A percentile compares a stretch with the other conserved stretches of the same genome.
Conservation (phyloP, 2,797 vertebrate species). For the Apodemus agrarius region DNA sequence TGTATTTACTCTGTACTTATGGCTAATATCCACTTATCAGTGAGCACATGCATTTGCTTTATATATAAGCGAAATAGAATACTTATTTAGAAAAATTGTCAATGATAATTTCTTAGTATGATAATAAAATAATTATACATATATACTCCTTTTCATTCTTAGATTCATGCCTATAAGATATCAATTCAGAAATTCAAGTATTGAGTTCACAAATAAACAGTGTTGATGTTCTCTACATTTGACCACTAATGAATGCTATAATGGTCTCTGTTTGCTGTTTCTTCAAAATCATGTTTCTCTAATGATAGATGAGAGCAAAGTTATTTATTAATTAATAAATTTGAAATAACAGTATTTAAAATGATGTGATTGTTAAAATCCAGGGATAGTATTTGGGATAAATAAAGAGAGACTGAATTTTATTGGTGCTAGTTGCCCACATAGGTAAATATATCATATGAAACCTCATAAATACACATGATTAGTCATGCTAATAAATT, state of each 20-base stretch:
- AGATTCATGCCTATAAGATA: not conserved
- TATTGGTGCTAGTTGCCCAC: not conserved
- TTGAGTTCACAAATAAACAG: not conserved
- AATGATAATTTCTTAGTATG: conserved; percentile 19
- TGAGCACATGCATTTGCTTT: not conserved
- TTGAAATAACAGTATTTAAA: not conserved
- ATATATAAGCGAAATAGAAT: conserved; percentile 7
- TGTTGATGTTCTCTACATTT: not conserved
- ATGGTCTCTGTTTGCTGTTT: not conserved
- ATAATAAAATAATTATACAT: not conserved
- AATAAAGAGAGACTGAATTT: not conserved
- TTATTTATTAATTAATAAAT: not conserved
- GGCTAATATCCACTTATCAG: not conserved
- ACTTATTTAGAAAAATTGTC: not conserved
- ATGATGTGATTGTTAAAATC: not conserved
- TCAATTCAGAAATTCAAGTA: not conserved
- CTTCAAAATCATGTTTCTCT: not conserved
- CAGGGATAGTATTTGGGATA: not conserved
- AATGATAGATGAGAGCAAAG: not conserved
- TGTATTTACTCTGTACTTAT: not conserved
- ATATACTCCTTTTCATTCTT: not conserved
- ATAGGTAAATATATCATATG: not conserved
- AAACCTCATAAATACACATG: not conserved
- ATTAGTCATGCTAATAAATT: not conserved
- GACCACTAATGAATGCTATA: not conserved